phyloP scores from a whole-genome alignment of 2,888 invertebrate species.

The Calameuta pallipes region DNA sequence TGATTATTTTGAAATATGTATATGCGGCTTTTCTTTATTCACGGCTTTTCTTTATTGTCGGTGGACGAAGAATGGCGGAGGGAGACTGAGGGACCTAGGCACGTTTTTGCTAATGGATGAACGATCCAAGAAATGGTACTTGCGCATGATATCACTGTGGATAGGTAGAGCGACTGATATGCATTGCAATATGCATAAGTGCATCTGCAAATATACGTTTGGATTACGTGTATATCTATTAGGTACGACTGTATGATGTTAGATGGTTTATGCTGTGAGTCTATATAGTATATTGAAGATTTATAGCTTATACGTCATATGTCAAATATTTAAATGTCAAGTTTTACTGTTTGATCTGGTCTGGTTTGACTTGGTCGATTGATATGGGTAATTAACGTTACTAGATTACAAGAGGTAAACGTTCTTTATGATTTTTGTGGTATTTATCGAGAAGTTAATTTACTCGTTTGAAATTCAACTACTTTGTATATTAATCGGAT shows the following conservation, averaged over 20 bases:
- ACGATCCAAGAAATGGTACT: not conserved
- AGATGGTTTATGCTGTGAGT: not conserved
- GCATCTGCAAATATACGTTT: conserved; percentile 32
- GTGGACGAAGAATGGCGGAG: no score
- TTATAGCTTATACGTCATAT: not conserved
- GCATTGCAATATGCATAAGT: conserved; percentile 45
- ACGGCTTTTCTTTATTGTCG: not conserved
- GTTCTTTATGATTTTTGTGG: no score
- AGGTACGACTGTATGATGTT: not conserved
- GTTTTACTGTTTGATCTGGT: not conserved
- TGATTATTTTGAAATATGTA: not conserved
- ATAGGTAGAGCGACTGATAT: conserved; percentile 48
- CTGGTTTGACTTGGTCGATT: not conserved
- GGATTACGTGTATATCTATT: not conserved
- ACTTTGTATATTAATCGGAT: not conserved
- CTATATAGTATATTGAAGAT: not conserved
- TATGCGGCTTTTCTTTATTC: not conserved
- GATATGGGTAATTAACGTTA: not conserved
- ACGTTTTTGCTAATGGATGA: no score
- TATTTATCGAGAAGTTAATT: no score
- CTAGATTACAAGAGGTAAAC: not conserved
- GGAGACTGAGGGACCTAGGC: no score
- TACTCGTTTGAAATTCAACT: no score
- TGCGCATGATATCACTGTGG: conserved; percentile 9
- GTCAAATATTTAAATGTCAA: conserved; percentile 12